Evolutionary conservation across 2,888 invertebrate genomes (phyloP).

Genomic region (Platypus cylindrus): DNA sequence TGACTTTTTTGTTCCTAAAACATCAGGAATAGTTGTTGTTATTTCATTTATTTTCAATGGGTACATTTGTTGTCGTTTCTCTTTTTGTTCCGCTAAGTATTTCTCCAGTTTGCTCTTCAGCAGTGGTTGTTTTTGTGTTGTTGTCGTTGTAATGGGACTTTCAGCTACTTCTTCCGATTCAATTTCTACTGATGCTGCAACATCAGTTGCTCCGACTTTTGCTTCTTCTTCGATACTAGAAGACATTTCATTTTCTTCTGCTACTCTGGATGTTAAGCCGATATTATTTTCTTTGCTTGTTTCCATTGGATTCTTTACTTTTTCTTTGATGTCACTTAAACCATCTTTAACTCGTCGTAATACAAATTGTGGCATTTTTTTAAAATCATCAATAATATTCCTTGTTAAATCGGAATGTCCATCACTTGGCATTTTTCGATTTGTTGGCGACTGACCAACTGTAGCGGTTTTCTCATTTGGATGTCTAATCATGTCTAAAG

Average conservation of each 20-base stretch:
- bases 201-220: not conserved
- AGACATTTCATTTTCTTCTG: not conserved
- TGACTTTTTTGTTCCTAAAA: conserved; percentile 3
- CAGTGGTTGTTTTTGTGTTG: too few species aligned
- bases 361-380: conserved; percentile 11
- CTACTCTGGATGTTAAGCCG: not conserved
- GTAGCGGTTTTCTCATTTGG: not conserved
- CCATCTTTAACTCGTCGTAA: conserved; percentile 7
- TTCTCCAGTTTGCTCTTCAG: conserved; percentile 10
- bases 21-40: not conserved
- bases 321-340: conserved; percentile 1
- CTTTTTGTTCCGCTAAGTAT: conserved; percentile 10
- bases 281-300: not conserved
- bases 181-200: not conserved
- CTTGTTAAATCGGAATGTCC: conserved; percentile 11
- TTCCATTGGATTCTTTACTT: conserved; percentile 1
- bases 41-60: too few species aligned
- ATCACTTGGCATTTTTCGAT: not conserved
- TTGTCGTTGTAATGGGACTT: conserved; percentile 1
- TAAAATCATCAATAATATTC: conserved; percentile 8
- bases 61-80: conserved; percentile 9
- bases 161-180: not conserved
- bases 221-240: not conserved
- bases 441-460: not conserved
- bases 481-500: conserved; percentile 9